phyloP scores from a whole-genome alignment of 2,113 vertebrate species.

The Bungarus multicinctus region DNA sequence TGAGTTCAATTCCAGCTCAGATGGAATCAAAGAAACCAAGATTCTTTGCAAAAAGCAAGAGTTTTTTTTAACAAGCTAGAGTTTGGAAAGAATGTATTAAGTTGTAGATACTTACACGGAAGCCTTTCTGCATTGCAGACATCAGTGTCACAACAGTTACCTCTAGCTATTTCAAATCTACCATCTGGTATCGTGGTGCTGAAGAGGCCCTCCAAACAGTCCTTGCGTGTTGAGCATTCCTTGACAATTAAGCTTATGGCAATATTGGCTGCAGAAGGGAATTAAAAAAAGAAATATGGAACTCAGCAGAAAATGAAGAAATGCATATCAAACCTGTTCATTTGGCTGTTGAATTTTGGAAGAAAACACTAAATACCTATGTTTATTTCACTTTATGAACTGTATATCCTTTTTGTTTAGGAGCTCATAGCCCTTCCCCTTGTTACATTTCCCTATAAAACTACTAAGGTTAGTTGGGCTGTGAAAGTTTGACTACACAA shows the following conservation, averaged over 20 bases:
- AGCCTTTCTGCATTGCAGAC: neutral
- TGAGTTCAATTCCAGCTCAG: neutral
- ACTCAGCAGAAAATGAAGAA: neutral
- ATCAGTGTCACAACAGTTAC: neutral
- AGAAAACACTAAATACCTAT: neutral
- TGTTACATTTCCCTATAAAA: neutral
- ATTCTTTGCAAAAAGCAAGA: neutral
- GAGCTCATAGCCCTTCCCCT: neutral
- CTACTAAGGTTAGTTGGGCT: neutral
- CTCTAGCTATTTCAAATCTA: neutral
- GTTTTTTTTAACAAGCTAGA: too few species aligned
- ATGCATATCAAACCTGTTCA: neutral
- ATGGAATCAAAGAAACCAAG: neutral
- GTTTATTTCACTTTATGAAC: neutral
- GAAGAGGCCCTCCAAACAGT: neutral
- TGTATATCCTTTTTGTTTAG: neutral
- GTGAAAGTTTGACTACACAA: neutral
- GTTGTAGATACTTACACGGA: neutral
- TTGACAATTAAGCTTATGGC: accelerated
- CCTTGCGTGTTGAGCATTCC: neutral
- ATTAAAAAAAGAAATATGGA: neutral
- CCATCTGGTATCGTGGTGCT: neutral
- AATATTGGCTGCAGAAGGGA: neutral
- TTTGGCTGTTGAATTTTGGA: neutral
- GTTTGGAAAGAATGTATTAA: too few species aligned